A percentile compares a stretch with the other conserved stretches of the same genome.
phyloP scores from a whole-genome alignment of 2,797 vertebrate genomes.

The Huso huso region DNA sequence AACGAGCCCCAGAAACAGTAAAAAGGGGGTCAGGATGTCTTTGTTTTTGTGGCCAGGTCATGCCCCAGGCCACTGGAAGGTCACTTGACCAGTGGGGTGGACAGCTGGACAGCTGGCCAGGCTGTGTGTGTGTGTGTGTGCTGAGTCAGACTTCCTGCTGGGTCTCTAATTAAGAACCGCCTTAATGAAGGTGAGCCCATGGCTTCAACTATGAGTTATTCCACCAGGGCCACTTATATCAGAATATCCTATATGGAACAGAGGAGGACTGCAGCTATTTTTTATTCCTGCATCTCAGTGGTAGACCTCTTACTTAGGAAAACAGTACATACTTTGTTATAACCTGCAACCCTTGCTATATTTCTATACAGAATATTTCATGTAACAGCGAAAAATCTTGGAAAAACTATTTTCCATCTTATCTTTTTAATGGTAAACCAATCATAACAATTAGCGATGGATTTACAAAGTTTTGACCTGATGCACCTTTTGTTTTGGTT shows the following conservation, averaged over 20 bases:
- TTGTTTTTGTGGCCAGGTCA: slow-evolving; percentile 45
- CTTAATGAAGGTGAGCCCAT: slow-evolving; percentile 26
- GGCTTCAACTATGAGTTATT: slow-evolving; percentile 38
- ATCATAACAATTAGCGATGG: no score
- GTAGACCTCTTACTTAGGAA: neutral
- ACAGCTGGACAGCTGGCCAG: slow-evolving; percentile 40
- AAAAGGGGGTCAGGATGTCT: slow-evolving; percentile 31
- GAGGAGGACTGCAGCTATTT: neutral
- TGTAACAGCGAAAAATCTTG: no score
- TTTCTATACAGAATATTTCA: neutral
- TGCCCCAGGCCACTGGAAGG: slow-evolving; percentile 40
- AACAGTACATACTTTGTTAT: no score
- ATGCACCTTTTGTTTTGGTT: no score
- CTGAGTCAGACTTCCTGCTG: slow-evolving; percentile 48
- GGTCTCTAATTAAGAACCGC: slow-evolving; percentile 64
- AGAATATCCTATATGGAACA: neutral
- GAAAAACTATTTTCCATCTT: no score
- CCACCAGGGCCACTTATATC: slow-evolving; percentile 45
- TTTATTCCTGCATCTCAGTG: neutral
- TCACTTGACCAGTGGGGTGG: slow-evolving; percentile 17
- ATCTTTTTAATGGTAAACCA: no score
- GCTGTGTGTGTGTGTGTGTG: slow-evolving; percentile 18
- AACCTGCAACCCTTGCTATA: no score
- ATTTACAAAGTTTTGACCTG: no score
- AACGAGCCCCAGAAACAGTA: slow-evolving; percentile 22